Percentiles rank a stretch among this genome's conserved stretches.
Conservation (phyloP, 2,888 invertebrate species). For the Parnassius glacialis region DNA sequence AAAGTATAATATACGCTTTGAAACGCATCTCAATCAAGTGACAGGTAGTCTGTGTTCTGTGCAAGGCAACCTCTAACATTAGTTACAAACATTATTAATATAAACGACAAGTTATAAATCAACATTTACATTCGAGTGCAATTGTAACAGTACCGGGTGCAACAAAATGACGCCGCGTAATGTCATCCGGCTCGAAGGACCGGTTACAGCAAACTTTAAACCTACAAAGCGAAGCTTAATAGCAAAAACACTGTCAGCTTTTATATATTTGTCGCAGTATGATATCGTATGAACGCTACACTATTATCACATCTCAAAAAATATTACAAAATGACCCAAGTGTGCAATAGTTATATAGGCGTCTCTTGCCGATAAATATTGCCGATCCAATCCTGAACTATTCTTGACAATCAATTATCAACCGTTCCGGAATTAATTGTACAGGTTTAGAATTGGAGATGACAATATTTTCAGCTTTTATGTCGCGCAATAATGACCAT, state of each 20-base stretch:
- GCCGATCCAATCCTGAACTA: not conserved
- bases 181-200: conserved; percentile 8
- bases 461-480: not conserved
- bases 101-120: conserved; percentile 15
- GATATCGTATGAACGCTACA: conserved; percentile 46
- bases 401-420: not conserved
- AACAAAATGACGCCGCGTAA: not conserved
- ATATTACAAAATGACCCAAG: conserved; percentile 31
- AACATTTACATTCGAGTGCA: conserved; percentile 11
- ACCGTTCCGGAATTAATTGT: not conserved
- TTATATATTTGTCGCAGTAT: conserved; percentile 33
- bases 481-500: not conserved
- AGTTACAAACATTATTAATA: conserved; percentile 7
- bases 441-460: not conserved
- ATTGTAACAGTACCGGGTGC: conserved; percentile 1
- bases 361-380: not conserved
- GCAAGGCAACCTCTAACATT: not conserved
- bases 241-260: conserved; percentile 43
- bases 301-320: conserved; percentile 68
- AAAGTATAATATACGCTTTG: too few species aligned
- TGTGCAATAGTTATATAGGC: not conserved
- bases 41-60: not conserved
- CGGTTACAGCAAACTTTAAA: conserved; percentile 11
- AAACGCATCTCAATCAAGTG: not conserved
- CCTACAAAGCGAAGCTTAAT: conserved; percentile 51